A percentile compares a stretch with the other conserved stretches of the same genome.
Evolutionary conservation across 2,888 invertebrate genomes (phyloP).

Genomic region (Mechanitis messenoides): DNA sequence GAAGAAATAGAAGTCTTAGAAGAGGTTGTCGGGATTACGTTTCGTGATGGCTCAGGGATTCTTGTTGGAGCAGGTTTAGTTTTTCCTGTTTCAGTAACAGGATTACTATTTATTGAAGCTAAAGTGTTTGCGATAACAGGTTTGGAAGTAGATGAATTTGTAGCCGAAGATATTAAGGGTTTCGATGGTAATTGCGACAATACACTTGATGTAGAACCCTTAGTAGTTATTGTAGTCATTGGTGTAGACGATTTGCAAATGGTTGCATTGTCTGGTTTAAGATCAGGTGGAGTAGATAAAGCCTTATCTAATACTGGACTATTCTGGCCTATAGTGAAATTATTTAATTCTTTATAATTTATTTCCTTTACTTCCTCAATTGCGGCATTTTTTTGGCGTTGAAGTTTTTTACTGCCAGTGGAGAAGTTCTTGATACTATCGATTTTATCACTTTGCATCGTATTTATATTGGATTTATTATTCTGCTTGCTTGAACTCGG

Average conservation of each 20-base stretch:
- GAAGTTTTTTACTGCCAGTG: conserved; percentile 40
- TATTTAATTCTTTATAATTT: conserved; percentile 10
- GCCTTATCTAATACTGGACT: not conserved
- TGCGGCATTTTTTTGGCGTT: conserved; percentile 43
- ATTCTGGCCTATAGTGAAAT: not conserved
- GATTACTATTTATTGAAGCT: not conserved
- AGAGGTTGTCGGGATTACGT: conserved; percentile 16
- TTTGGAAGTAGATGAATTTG: not conserved
- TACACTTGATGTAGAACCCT: not conserved
- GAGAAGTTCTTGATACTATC: conserved; percentile 22
- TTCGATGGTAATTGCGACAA: not conserved
- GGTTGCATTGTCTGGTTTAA: not conserved
- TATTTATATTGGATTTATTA: not conserved
- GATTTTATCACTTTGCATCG: conserved; percentile 14
- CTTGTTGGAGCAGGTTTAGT: conserved; percentile 17
- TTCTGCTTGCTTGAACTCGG: conserved; percentile 15
- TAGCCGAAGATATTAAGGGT: not conserved
- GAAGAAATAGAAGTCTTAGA: conserved; percentile 22
- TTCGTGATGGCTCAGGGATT: conserved; percentile 12
- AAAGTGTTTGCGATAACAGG: not conserved
- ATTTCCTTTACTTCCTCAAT: conserved; percentile 33
- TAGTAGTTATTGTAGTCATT: not conserved
- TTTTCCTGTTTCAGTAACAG: conserved; percentile 1
- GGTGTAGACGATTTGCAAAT: not conserved
- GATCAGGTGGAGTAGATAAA: not conserved